These are phyloP conservation scores for Linepithema humile DNA, from an alignment of 1,140 invertebrate genomes.

Conservation along the genomic window DNA sequence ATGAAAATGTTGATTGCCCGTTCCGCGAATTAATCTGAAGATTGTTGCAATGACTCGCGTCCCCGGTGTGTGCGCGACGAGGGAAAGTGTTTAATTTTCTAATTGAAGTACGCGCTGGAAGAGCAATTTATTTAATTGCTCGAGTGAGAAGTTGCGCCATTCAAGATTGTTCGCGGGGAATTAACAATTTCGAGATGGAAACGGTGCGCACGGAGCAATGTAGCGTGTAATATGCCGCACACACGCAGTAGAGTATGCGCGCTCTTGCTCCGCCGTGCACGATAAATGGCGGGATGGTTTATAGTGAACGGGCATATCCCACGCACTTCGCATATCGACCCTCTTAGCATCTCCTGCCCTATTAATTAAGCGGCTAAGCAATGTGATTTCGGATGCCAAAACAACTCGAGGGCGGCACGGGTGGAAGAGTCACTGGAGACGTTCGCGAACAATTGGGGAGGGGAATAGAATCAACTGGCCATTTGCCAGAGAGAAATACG, in stretches of 20 bases:
- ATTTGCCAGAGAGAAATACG: too few relatives aligned
- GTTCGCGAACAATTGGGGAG: not conserved
- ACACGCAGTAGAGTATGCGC: slow-evolving; percentile 27
- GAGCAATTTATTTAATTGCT: not conserved
- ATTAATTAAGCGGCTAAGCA: slow-evolving; percentile 44
- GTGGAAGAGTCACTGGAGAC: not conserved
- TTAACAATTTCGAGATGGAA: slow-evolving; percentile 10
- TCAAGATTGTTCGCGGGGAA: not conserved
- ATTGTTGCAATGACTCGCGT: not conserved
- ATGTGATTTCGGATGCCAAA: slow-evolving; percentile 10
- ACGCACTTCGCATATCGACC: slow-evolving; percentile 37
- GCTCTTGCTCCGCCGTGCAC: not conserved
- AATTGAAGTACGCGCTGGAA: not conserved
- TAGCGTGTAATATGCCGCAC: slow-evolving; percentile 14
- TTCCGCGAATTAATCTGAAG: not conserved
- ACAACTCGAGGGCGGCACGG: not conserved
- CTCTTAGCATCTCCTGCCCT: not conserved
- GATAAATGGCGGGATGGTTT: slow-evolving; percentile 41
- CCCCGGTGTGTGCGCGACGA: not conserved
- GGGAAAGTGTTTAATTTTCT: not conserved
- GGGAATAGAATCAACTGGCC: not conserved
- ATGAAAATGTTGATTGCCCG: too few relatives aligned
- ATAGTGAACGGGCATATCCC: slow-evolving; percentile 19
- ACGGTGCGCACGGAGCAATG: not conserved
- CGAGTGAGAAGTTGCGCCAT: not conserved